Conservation (phyloP, 2,113 vertebrate genomes). For the Ailuropoda melanoleuca region DNA sequence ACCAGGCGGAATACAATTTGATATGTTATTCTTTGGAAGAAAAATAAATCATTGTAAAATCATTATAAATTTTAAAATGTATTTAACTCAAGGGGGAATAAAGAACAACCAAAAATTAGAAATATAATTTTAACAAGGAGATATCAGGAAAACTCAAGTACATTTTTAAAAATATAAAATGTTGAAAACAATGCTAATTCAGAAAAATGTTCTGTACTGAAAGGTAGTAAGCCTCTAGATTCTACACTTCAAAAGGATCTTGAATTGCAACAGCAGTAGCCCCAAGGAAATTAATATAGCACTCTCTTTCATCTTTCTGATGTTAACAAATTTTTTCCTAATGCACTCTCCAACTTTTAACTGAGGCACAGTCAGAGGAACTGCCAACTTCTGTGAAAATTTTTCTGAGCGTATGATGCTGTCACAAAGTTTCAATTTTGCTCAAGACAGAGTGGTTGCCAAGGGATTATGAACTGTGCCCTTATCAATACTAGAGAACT, state of each 20-base stretch:
- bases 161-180: constrained; percentile 8
- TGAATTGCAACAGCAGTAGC: background rate
- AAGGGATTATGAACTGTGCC: background rate
- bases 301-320: constrained; percentile 58
- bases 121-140: constrained; percentile 9
- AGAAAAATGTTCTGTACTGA: constrained; percentile 24
- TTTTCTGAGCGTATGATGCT: constrained; percentile 24
- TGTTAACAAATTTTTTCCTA: constrained; percentile 48
- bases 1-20: background rate
- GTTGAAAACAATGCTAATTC: constrained; percentile 31
- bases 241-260: constrained; percentile 53
- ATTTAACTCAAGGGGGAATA: background rate
- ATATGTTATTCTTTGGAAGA: background rate
- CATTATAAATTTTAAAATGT: background rate
- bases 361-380: background rate
- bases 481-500: background rate
- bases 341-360: constrained; percentile 52
- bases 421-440: constrained; percentile 29
- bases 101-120: background rate
- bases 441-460: background rate
- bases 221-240: constrained; percentile 25
- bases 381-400: constrained; percentile 21
- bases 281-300: constrained; percentile 36
- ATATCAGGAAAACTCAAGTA: background rate
- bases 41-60: constrained; percentile 25